phyloP scores from a whole-genome alignment of 2,113 vertebrate species.

The Peucedramus taeniatus region DNA sequence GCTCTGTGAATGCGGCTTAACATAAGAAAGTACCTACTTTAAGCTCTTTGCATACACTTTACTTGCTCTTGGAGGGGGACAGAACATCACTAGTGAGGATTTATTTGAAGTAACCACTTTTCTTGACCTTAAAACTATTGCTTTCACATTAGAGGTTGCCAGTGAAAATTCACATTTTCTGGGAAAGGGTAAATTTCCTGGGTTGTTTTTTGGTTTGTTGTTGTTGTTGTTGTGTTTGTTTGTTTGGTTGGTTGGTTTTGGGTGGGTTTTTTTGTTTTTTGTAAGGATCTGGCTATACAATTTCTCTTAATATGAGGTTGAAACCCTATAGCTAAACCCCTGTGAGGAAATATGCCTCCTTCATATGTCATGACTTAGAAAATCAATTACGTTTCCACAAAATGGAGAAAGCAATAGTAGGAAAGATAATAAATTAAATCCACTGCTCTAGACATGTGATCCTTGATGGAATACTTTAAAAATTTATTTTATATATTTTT shows the following conservation, averaged over 20 bases:
- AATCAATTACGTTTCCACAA: neutral
- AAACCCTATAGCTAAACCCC: neutral
- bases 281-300: neutral
- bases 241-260: neutral
- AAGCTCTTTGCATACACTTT: neutral
- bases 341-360: neutral
- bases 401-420: neutral
- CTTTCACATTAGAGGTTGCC: neutral
- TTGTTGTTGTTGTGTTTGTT: neutral
- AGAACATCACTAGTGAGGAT: neutral
- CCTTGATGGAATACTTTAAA: neutral
- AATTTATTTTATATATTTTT: neutral
- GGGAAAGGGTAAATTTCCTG: neutral
- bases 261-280: neutral
- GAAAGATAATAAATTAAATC: neutral
- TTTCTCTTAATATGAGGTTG: neutral
- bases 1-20: neutral
- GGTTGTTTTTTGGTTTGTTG: neutral
- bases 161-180: neutral
- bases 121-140: neutral
- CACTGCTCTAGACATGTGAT: neutral
- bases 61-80: neutral
- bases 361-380: neutral
- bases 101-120: neutral
- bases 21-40: neutral